Evolutionary conservation across 2,888 invertebrate species (phyloP).

Genomic region (Anthophora plumipes): DNA sequence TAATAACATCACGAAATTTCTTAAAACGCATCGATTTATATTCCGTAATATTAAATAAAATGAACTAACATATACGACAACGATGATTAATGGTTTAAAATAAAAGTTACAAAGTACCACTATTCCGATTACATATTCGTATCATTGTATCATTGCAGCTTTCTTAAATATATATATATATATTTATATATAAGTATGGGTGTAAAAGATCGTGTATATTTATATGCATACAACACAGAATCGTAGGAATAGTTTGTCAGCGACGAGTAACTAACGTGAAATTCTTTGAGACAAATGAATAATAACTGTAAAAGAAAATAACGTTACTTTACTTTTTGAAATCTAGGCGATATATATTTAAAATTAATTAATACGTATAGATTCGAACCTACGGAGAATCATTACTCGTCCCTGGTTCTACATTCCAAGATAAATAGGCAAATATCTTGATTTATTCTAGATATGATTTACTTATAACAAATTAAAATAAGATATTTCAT

Average conservation of each 20-base stretch:
- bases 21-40: slow-evolving; percentile 24
- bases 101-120: slow-evolving; percentile 59
- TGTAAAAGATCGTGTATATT: slow-evolving; percentile 70
- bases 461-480: slow-evolving; percentile 49
- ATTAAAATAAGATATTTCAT: slow-evolving; percentile 49
- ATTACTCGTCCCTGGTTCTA: slow-evolving; percentile 46
- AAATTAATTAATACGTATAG: slow-evolving; percentile 1
- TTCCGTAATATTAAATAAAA: slow-evolving; percentile 32
- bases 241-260: slow-evolving; percentile 45
- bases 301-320: slow-evolving; percentile 9
- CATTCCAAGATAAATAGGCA: slow-evolving; percentile 50
- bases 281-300: slow-evolving; percentile 17
- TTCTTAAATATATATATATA: slow-evolving; percentile 73
- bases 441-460: slow-evolving; percentile 46
- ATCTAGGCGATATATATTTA: neutral
- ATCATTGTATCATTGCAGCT: slow-evolving; percentile 65
- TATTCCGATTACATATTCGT: slow-evolving; percentile 62
- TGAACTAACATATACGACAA: slow-evolving; percentile 23
- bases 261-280: slow-evolving; percentile 48
- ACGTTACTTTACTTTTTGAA: slow-evolving; percentile 14
- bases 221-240: slow-evolving; percentile 63
- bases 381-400: slow-evolving; percentile 2
- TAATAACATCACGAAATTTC: slow-evolving; percentile 8
- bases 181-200: slow-evolving; percentile 69
- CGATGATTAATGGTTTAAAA: slow-evolving; percentile 24